Percentiles rank a stretch among this genome's conserved stretches.
Conservation (phyloP, 2,113 vertebrate species). For the Actenoides lindsayi region DNA sequence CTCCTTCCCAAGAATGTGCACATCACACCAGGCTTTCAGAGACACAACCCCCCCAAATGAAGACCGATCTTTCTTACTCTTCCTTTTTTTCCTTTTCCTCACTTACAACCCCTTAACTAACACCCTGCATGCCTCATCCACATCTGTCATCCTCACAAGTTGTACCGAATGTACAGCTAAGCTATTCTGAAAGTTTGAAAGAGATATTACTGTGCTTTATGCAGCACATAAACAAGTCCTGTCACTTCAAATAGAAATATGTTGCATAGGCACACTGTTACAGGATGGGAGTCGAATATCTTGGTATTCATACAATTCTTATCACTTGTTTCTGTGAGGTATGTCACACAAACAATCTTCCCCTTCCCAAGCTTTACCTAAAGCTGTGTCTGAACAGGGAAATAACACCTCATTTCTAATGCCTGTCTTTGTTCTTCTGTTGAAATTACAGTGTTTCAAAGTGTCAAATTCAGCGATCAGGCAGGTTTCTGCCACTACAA, state of each 20-base stretch:
- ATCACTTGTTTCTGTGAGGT: background rate
- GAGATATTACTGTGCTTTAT: background rate
- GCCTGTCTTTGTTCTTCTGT: background rate
- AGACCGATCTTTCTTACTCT: background rate
- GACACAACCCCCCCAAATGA: background rate
- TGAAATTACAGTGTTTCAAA: background rate
- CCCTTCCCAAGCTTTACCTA: background rate
- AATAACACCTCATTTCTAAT: background rate
- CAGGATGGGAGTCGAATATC: background rate
- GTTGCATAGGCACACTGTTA: background rate
- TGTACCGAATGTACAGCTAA: background rate
- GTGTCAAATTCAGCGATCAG: background rate
- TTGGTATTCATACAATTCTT: background rate
- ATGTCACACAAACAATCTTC: background rate
- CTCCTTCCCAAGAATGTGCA: accelerated
- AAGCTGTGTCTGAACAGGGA: background rate
- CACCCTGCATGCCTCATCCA: accelerated
- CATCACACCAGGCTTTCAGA: background rate
- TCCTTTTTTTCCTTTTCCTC: background rate
- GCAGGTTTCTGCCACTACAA: background rate
- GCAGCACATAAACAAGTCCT: background rate
- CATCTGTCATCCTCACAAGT: background rate
- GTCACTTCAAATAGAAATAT: background rate
- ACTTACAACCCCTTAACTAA: background rate
- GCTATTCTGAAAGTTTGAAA: background rate